Evolutionary conservation across 2,113 vertebrate species (phyloP), one percentile per base, ranked within the genome.

Genomic region (Diglossa brunneiventris): DNA sequence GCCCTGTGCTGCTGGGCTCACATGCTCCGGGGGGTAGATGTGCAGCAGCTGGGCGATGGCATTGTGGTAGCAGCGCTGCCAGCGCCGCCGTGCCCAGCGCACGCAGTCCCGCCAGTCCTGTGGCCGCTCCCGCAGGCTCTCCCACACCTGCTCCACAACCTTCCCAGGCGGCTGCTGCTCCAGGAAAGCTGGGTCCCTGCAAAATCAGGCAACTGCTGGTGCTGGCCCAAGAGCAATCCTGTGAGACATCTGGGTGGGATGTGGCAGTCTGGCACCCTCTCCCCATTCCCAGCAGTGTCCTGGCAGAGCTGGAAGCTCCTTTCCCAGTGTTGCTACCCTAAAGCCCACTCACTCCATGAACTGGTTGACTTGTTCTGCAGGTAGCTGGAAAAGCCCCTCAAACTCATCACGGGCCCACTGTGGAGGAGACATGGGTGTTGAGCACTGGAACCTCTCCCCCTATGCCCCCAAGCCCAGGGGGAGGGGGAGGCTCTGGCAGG

Each of bases 41-140:
- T 98, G 96, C 87, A 98, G 97, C 72, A 99, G 97, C 84, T 98
- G 98, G 21, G 10, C 2, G 15, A 99, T 97, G 19, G 94, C 83
- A 3, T 98, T 92, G 6, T 94, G 98, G 87, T 97, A 99, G 47
- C 97, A 18, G 31, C 72, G 97, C 95, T 99, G 98, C 98, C 98
- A 99, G 85, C 76, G 97, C 92, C 22, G 62, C 6, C 93, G 95
- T 15, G 98, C 98, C 98, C 98, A 99, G 63, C 3, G 15, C 84
- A 99, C 97, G 0, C 98, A 99, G 95, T 98, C 98, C 11, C 5
- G 61, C 98, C 98, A 98, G 96, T 67, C 79, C 9, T 2, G 37
- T 0, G 98, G 98, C 83, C 91, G 84, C 42, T 98, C 92, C 78
- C 5, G 49, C 81, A 98, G 90, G 94, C 95, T 98, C 76, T 8